Conservation (phyloP, 2,888 invertebrate genomes). For the Labia minor region DNA sequence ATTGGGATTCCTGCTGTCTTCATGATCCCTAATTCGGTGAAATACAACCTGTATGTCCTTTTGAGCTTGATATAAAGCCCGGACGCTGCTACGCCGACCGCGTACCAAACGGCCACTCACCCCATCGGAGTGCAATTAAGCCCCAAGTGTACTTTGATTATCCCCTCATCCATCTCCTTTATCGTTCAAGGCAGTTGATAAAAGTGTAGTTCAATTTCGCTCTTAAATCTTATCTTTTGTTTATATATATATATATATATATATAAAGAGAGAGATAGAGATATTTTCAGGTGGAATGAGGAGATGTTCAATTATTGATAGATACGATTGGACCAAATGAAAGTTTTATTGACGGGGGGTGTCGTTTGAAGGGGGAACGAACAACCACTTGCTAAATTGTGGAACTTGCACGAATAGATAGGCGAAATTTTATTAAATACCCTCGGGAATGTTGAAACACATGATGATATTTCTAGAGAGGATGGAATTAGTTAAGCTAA, state of each 20-base stretch:
- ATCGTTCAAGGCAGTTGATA: neutral
- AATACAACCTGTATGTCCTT: conserved; percentile 3
- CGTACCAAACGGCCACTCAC: neutral
- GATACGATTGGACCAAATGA: neutral
- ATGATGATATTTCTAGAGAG: too few relatives aligned
- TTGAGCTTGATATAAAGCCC: conserved; percentile 2
- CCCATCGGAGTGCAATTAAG: neutral
- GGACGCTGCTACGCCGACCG: neutral
- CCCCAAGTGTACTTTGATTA: conserved; percentile 8
- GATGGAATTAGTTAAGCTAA: too few relatives aligned
- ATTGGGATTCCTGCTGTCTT: neutral
- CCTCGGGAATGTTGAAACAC: too few relatives aligned
- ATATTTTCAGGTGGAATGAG: neutral
- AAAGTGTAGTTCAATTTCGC: neutral
- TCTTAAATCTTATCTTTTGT: conserved; percentile 8
- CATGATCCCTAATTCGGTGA: neutral
- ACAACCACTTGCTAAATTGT: neutral
- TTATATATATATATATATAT: neutral
- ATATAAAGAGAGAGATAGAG: neutral
- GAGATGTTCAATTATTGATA: conserved; percentile 13
- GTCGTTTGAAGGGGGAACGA: neutral
- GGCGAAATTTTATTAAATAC: neutral
- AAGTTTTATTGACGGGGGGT: conserved; percentile 6
- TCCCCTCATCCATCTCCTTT: conserved; percentile 6
- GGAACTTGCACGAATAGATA: neutral